Percentiles rank a stretch among this genome's conserved stretches.
Evolutionary conservation across 2,888 invertebrate genomes (phyloP).

Genomic region (Bombyx huttoni): DNA sequence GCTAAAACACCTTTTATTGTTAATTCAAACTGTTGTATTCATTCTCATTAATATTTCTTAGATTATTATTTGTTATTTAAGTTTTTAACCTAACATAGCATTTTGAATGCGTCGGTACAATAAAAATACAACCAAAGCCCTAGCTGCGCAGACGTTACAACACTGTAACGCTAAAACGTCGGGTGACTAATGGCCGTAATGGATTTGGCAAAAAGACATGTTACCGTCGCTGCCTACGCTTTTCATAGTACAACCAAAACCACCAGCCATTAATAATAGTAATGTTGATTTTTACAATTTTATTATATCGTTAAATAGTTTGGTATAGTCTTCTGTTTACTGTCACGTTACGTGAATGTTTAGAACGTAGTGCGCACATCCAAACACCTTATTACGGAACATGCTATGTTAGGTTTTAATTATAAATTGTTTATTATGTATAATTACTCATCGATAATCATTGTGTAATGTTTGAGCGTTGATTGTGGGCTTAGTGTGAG

Average conservation of each 20-base stretch:
- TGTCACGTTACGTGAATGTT: no score
- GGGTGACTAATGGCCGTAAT: neutral
- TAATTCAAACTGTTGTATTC: neutral
- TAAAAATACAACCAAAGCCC: neutral
- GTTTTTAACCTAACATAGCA: neutral
- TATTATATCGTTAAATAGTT: conserved; percentile 15
- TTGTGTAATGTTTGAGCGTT: neutral
- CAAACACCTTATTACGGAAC: no score
- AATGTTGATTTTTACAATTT: conserved; percentile 25
- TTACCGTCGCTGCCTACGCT: no score
- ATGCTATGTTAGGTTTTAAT: no score
- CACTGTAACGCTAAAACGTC: neutral
- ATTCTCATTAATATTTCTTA: neutral
- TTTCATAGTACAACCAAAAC: neutral
- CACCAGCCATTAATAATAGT: conserved; percentile 5
- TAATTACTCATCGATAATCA: neutral
- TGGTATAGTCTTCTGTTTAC: neutral
- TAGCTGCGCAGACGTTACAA: neutral
- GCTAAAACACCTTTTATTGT: no score
- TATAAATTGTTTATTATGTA: neutral
- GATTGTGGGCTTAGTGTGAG: no score
- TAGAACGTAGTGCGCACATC: no score
- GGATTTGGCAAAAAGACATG: neutral
- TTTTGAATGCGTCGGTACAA: neutral
- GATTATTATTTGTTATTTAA: neutral